Percentiles rank a stretch among this genome's conserved stretches.
These are phyloP conservation scores for Petrocephalus zakoni DNA, from an alignment of 2,113 vertebrate species.

Conservation along the genomic window DNA sequence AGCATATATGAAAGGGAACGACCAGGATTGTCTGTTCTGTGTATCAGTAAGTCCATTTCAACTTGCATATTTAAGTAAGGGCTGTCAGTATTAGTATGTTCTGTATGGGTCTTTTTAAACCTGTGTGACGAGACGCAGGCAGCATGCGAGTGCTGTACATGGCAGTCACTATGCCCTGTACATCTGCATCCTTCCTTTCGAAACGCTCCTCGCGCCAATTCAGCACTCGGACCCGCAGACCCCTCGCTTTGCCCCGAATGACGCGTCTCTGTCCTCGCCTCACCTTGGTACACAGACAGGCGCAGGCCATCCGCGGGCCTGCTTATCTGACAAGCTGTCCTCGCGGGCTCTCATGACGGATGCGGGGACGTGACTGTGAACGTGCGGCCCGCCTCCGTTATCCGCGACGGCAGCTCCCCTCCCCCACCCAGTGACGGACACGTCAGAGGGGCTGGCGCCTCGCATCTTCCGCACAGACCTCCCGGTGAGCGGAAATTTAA, in stretches of 20 bases:
- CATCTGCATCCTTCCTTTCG: neutral
- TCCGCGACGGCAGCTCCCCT: conserved; percentile 11
- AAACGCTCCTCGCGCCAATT: neutral
- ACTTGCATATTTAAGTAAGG: neutral
- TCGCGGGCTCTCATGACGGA: conserved; percentile 3
- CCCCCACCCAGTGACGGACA: neutral
- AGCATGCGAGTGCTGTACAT: neutral
- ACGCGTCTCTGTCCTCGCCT: neutral
- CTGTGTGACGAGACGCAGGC: neutral
- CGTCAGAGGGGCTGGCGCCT: neutral
- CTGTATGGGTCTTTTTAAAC: neutral
- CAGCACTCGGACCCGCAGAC: neutral
- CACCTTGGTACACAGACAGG: neutral
- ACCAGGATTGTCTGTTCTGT: neutral
- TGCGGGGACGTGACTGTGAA: conserved; percentile 8
- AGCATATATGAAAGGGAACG: neutral
- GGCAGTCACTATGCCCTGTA: neutral
- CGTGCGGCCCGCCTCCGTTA: conserved; percentile 16
- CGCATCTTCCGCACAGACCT: neutral
- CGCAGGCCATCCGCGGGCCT: neutral
- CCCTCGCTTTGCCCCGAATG: neutral
- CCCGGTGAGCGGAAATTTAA: neutral
- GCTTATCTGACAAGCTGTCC: conserved; percentile 22
- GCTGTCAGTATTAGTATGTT: neutral
- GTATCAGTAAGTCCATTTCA: neutral